Evolutionary conservation across 2,888 invertebrate species (phyloP).

Genomic region (Zele albiditarsus): DNA sequence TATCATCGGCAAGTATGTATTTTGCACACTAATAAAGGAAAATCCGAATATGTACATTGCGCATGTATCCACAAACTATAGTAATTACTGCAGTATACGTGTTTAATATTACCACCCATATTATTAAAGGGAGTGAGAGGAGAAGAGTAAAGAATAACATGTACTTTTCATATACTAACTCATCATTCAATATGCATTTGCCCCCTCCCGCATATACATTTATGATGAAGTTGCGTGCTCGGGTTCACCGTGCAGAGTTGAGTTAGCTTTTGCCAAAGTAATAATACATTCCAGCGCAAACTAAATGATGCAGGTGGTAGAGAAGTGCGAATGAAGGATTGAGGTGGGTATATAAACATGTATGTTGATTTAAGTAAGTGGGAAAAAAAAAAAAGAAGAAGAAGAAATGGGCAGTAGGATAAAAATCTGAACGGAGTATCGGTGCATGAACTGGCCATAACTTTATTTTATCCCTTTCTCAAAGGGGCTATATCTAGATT

Average conservation of each 20-base stretch:
- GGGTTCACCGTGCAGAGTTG: conserved; percentile 56
- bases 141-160: not conserved
- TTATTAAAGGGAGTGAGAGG: not conserved
- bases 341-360: conserved; percentile 1
- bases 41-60: not conserved
- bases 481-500: conserved; percentile 60
- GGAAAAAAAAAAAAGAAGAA: not conserved
- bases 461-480: conserved; percentile 62
- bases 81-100: not conserved
- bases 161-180: not conserved
- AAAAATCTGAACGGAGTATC: conserved; percentile 60
- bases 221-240: conserved; percentile 58
- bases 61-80: too few relatives aligned
- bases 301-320: not conserved
- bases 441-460: conserved; percentile 63
- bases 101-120: not conserved
- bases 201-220: conserved; percentile 35
- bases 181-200: conserved; percentile 1
- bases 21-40: not conserved
- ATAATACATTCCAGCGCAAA: conserved; percentile 55
- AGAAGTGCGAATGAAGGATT: not conserved
- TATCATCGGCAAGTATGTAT: not conserved
- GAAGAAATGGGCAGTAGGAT: conserved; percentile 45
- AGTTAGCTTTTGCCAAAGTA: conserved; percentile 61
- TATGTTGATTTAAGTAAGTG: too few relatives aligned